Base-by-base conservation (phyloP, 1,140 invertebrate species). In the Ruditapes philippinarum region DNA sequence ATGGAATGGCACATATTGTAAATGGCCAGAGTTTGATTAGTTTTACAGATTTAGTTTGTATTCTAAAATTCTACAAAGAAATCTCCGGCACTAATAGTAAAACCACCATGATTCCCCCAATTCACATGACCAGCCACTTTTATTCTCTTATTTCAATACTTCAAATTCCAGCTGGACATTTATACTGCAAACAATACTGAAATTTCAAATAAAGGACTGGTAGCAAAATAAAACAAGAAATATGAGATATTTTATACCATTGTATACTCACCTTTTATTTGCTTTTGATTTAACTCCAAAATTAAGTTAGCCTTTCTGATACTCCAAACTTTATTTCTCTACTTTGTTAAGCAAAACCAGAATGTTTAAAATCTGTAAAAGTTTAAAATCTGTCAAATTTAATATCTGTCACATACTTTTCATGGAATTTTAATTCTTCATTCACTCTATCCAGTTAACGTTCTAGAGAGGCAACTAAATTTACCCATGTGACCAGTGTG, bases 31-130 rank as follows among this genome's bases (percentile, higher is more conserved):
- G n/a, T 70, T 38, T 70, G 65, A 70, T 70, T 70, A 70, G 65
- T 70, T 70, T 70, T 70, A 12, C 65, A 70, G 65, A 28, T 36
- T 70, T 70, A 70, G 65, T 70, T 70, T 70, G 65, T 33, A 38
- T 70, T 38, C 33, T 36, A 11, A 70, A 70, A 38, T 70, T 38
- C 31, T 33, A 22, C n/a, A 19, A 62, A 7, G 57, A 62, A 62
- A 62, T 62, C 5, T 62, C 25, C 9, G n/a, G n/a, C n/a, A n/a
- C n/a, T n/a, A n/a, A n/a, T n/a, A n/a, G n/a, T 25, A 62, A 62
- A 19, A 14, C 51, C 57, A 62, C 57, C 57, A 70, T 19, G 36
- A 70, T 38, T 38, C 7, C 65, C 25, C n/a, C n/a, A n/a, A n/a
- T 7, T 4, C 22, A 12, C n/a, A 22, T 70, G 65, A 38, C 65